Conservation (phyloP, 2,113 vertebrate species). For the Aix galericulata region DNA sequence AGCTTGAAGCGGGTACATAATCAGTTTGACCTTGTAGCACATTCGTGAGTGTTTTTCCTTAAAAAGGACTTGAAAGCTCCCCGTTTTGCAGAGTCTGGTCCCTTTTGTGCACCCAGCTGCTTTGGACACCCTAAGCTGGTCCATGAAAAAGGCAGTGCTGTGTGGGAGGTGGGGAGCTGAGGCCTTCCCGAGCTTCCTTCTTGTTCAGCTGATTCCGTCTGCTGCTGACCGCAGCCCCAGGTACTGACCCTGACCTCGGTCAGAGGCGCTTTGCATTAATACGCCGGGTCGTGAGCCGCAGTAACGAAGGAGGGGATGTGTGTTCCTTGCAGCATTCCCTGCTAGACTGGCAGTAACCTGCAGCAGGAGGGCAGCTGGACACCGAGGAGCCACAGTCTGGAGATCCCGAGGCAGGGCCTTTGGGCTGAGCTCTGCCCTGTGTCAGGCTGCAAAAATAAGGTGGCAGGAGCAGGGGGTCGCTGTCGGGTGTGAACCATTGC, state of each 20-base stretch:
- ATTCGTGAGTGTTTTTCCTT: background rate
- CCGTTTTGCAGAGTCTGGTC: background rate
- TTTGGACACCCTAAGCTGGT: background rate
- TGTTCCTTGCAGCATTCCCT: background rate
- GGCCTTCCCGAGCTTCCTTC: background rate
- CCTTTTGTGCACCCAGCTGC: background rate
- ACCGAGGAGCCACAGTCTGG: background rate
- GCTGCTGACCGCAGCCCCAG: background rate
- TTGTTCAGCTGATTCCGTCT: background rate
- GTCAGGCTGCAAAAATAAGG: background rate
- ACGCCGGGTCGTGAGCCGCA: background rate
- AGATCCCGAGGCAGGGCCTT: background rate
- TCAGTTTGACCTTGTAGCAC: background rate
- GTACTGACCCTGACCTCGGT: background rate
- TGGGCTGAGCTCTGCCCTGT: background rate
- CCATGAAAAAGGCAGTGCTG: background rate
- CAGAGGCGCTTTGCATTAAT: background rate
- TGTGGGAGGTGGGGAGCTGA: background rate
- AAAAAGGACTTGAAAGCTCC: background rate
- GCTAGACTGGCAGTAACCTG: background rate
- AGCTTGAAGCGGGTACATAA: background rate
- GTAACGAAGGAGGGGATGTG: background rate
- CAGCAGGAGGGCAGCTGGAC: background rate
- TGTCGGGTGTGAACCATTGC: background rate
- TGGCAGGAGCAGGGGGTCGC: rapidly evolving